A percentile compares a stretch with the other conserved stretches of the same genome.
Evolutionary conservation across 2,888 invertebrate species (phyloP).

Genomic region (Eupithecia insigniata): DNA sequence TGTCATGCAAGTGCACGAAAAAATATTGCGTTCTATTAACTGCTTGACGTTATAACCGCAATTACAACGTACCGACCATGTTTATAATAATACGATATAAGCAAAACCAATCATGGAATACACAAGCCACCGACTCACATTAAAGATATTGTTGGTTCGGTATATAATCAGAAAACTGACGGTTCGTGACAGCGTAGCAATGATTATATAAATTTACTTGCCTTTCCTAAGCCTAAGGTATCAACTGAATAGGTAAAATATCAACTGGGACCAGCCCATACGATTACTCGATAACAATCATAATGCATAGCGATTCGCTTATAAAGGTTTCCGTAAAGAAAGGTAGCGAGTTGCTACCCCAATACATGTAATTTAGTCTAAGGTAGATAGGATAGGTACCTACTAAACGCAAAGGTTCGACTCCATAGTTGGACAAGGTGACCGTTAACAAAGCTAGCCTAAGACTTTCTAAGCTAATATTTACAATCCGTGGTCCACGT

Average conservation of each 20-base stretch:
- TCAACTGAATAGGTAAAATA: constrained; percentile 40
- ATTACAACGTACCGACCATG: neutral
- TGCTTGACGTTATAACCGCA: constrained; percentile 38
- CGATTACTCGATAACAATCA: constrained; percentile 13
- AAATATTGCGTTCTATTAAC: constrained; percentile 51
- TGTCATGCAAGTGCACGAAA: constrained; percentile 44
- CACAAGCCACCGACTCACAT: neutral
- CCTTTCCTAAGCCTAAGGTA: constrained; percentile 51
- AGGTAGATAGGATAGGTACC: too few relatives aligned
- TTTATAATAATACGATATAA: neutral
- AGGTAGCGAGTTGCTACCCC: neutral
- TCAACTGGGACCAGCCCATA: constrained; percentile 10
- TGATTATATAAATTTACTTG: constrained; percentile 55
- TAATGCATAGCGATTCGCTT: constrained; percentile 1
- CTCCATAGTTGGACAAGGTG: neutral
- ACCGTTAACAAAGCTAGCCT: constrained; percentile 26
- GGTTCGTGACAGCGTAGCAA: constrained; percentile 52
- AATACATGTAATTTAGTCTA: constrained; percentile 9
- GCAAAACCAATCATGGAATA: neutral
- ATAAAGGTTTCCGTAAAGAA: constrained; percentile 1
- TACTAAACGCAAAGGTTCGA: neutral
- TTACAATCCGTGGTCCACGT: constrained; percentile 28
- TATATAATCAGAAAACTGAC: constrained; percentile 49
- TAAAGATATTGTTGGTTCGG: constrained; percentile 11
- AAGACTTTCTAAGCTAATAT: constrained; percentile 42